Conservation (phyloP, 1,140 invertebrate genomes). For the Aphelinus atriplicis region DNA sequence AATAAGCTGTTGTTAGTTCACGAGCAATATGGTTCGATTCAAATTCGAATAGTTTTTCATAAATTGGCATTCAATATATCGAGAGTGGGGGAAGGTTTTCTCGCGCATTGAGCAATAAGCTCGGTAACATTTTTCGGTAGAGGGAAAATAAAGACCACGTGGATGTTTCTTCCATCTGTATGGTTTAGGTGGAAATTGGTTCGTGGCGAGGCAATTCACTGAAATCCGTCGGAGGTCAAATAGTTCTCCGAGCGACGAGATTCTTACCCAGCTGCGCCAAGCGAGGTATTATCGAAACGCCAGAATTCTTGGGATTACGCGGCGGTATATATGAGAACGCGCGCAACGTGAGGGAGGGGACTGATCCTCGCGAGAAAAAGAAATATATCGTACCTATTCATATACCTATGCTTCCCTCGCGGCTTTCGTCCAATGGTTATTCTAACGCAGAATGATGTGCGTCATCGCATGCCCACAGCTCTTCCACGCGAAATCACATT, state of each 20-base stretch:
- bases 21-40: no score
- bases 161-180: no score
- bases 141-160: no score
- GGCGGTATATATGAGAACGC: neutral
- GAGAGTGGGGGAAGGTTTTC: no score
- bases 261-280: neutral
- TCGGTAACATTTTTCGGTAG: no score
- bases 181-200: neutral
- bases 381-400: slow-evolving; percentile 15
- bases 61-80: no score
- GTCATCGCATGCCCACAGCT: no score
- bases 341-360: neutral
- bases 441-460: no score
- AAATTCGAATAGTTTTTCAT: no score
- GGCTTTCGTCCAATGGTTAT: neutral
- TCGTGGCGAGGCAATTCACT: neutral
- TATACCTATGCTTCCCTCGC: neutral
- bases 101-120: no score
- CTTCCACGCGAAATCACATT: no score
- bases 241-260: neutral
- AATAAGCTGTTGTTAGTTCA: no score
- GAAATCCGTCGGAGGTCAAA: slow-evolving; percentile 11
- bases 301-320: slow-evolving; percentile 20
- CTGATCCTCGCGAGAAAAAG: slow-evolving; percentile 8
- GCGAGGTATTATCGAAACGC: slow-evolving; percentile 23